Evolutionary conservation across 2,113 vertebrate genomes (phyloP).

Genomic region (Eptesicus fuscus): DNA sequence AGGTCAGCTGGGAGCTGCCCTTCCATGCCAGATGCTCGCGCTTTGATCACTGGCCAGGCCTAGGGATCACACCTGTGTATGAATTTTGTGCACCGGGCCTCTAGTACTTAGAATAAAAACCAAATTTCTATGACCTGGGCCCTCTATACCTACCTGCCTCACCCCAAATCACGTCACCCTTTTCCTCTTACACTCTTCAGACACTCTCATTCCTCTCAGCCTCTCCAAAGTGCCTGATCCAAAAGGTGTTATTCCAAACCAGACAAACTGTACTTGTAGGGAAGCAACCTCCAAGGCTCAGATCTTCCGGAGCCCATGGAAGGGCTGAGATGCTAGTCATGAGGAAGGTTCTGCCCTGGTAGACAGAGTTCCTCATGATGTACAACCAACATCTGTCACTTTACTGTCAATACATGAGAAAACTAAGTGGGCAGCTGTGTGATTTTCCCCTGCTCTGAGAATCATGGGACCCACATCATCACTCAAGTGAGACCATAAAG

Average conservation of each 20-base stretch:
- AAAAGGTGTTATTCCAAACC: neutral
- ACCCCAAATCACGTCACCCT: neutral
- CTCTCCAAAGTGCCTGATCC: neutral
- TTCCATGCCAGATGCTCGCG: too few species aligned
- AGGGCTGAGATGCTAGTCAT: neutral
- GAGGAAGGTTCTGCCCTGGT: neutral
- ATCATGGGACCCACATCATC: neutral
- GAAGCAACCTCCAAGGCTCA: neutral
- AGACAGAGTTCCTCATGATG: neutral
- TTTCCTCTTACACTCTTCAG: neutral
- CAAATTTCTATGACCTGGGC: neutral
- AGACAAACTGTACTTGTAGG: neutral
- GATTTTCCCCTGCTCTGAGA: neutral
- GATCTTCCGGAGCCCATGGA: neutral
- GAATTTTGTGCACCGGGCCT: too few species aligned
- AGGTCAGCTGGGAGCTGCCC: too few species aligned
- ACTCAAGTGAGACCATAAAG: neutral
- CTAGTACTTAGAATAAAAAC: neutral
- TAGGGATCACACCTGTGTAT: too few species aligned
- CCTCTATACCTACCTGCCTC: rapidly evolving
- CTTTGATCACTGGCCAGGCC: too few species aligned
- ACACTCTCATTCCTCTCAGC: neutral
- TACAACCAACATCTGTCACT: neutral
- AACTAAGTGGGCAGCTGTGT: neutral
- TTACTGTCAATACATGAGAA: neutral